Base-by-base conservation (phyloP, 2,113 vertebrate genomes). In the Zapornia atra region DNA sequence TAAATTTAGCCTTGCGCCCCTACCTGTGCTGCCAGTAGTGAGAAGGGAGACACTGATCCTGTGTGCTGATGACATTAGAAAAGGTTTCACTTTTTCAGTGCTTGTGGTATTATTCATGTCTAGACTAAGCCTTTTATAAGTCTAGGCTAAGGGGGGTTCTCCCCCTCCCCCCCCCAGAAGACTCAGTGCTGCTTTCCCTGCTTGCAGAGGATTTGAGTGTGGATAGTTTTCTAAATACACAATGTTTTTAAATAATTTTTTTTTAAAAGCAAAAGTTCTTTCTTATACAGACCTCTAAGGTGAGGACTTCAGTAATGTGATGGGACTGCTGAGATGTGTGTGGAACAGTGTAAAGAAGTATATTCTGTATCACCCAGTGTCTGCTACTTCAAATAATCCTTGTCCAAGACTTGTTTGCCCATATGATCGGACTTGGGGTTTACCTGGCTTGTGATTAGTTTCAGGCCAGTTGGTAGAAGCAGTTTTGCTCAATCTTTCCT, bases 401-500 rank as follows among this genome's bases (percentile, higher is more conserved):
- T 81, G 81, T 76, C 26, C 9, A 44, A 77, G 54, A 20, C 21
- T 28, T n/a, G 61, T 59, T 82, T 5, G 8, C 46, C 76, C 6
- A 0, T 66, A 8, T 0, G 3, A 33, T 86, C 64, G 33, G 51
- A 17, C 36, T 11, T 46, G 53, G 38, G 21, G 2, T 68, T 79
- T 77, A 0, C 2, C 2, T 44, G 71, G 59, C 44, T 57, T 8
- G 9, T 0, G 4, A 4, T 36, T 46, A 57, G 20, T 76, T 56
- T 72, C n/a, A 77, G 36, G 46, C 46, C 51, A 46, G 29, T 18
- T 54, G 91, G 34, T 70, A 46, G 29, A 46, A 69, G 50, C 50
- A 64, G 51, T 19, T 34, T 64, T 0, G 0, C 63, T 81, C 82
- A 59, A 0, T 71, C 65, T 81, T 57, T 83, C 25, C 22, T 20